A percentile compares a stretch with the other conserved stretches of the same genome.
Conservation (phyloP, 2,888 invertebrate genomes). For the Darwinula stevensoni region DNA sequence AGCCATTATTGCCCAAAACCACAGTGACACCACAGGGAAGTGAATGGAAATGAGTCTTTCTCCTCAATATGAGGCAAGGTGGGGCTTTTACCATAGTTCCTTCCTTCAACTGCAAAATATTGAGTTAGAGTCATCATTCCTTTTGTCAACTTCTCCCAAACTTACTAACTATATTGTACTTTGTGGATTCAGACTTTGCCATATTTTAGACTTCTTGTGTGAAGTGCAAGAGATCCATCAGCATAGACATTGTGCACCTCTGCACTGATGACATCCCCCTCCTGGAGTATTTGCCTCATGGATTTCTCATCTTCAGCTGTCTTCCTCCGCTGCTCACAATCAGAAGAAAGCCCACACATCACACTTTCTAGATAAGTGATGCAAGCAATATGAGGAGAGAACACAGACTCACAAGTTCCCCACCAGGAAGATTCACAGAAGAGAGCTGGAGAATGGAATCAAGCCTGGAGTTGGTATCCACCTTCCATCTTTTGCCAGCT, state of each 20-base stretch:
- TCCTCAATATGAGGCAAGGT: slow-evolving; percentile 60
- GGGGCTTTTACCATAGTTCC: slow-evolving; percentile 68
- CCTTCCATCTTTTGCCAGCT: slow-evolving; percentile 77
- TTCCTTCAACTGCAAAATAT: slow-evolving; percentile 34
- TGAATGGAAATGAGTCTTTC: slow-evolving; percentile 87
- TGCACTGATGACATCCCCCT: slow-evolving; percentile 87
- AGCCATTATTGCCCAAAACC: slow-evolving; percentile 87
- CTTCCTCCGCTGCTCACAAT: slow-evolving; percentile 33
- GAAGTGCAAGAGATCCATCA: slow-evolving; percentile 71
- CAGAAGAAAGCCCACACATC: neutral
- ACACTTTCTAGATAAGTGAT: neutral
- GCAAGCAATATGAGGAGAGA: too few species aligned
- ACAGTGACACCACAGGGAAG: slow-evolving; percentile 66
- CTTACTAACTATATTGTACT: too few species aligned
- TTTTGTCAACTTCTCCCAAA: too few species aligned
- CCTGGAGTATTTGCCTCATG: slow-evolving; percentile 78
- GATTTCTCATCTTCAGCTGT: slow-evolving; percentile 88
- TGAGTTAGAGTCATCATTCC: too few species aligned
- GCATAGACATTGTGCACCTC: slow-evolving; percentile 78
- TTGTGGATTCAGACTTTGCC: slow-evolving; percentile 40
- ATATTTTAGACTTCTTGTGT: slow-evolving; percentile 85
- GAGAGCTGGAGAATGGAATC: slow-evolving; percentile 62
- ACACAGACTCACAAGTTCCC: slow-evolving; percentile 11
- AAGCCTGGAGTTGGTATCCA: slow-evolving; percentile 61
- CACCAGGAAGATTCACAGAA: slow-evolving; percentile 85